phyloP scores from a whole-genome alignment of 2,888 invertebrate genomes.

The Eudemis profundana region DNA sequence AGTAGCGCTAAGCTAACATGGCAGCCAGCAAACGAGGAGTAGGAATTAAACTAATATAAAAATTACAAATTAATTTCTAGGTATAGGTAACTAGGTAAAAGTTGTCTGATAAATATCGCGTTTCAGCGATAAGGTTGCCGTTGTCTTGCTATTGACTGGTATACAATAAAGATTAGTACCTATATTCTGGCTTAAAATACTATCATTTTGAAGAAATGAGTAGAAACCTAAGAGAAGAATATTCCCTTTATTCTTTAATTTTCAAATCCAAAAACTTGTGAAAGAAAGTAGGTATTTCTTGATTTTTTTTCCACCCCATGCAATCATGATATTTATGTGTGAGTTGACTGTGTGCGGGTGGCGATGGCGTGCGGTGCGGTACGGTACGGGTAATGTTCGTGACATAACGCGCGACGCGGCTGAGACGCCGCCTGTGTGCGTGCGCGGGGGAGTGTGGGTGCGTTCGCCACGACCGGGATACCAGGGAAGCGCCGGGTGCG shows the following conservation, averaged over 20 bases:
- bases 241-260: no score
- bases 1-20: conserved; percentile 5
- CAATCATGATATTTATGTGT: conserved; percentile 9
- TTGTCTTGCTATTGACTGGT: no score
- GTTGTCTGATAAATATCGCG: background rate
- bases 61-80: background rate
- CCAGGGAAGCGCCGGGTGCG: conserved; percentile 37
- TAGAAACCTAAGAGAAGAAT: no score
- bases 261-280: no score
- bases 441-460: conserved; percentile 23
- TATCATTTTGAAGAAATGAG: no score
- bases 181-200: no score
- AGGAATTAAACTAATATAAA: background rate
- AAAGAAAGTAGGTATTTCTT: background rate
- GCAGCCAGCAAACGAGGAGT: background rate
- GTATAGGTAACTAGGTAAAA: background rate
- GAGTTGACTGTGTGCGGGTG: conserved; percentile 1
- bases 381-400: conserved; percentile 50
- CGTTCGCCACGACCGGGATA: conserved; percentile 21
- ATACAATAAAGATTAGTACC: background rate
- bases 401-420: conserved; percentile 47
- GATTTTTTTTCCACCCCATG: conserved; percentile 27
- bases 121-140: no score
- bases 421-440: conserved; percentile 30
- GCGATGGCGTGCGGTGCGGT: conserved; percentile 45